Evolutionary conservation across 2,113 vertebrate genomes (phyloP).

Genomic region (Poeciliopsis prolifica): DNA sequence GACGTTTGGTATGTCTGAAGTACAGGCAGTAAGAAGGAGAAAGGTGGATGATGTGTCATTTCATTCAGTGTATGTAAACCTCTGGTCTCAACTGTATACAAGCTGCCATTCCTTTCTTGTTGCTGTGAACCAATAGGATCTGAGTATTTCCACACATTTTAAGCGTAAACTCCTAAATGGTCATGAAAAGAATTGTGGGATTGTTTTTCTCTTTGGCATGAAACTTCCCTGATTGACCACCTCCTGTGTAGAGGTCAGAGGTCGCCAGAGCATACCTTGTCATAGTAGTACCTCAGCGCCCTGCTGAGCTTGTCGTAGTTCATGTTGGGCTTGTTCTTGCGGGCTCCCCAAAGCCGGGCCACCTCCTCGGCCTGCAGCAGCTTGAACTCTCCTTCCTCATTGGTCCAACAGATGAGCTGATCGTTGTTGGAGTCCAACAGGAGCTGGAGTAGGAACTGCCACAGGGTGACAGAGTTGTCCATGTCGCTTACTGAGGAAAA

Average conservation of each 20-base stretch:
- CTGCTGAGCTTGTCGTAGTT: slow-evolving; percentile 98
- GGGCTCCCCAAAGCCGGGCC: slow-evolving; percentile 95
- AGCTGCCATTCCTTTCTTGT: too few species aligned
- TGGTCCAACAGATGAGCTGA: slow-evolving; percentile 96
- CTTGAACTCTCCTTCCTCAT: slow-evolving; percentile 95
- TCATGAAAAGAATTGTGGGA: too few species aligned
- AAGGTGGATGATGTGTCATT: too few species aligned
- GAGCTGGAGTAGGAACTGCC: slow-evolving; percentile 99
- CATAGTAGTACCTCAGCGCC: slow-evolving; percentile 98
- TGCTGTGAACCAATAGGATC: too few species aligned
- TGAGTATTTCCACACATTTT: too few species aligned
- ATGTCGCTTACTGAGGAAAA: slow-evolving; percentile 81
- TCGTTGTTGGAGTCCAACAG: slow-evolving; percentile 91
- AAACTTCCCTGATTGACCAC: not conserved
- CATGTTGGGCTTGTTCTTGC: slow-evolving; percentile 98
- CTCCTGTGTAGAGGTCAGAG: not conserved
- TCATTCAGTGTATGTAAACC: too few species aligned
- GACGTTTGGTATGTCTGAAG: too few species aligned
- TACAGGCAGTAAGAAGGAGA: too few species aligned
- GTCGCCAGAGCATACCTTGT: slow-evolving; percentile 84
- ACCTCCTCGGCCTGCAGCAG: slow-evolving; percentile 97
- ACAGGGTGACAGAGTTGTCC: slow-evolving; percentile 98
- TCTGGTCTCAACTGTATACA: too few species aligned
- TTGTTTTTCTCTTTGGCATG: not conserved
- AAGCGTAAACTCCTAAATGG: too few species aligned